A percentile compares a stretch with the other conserved stretches of the same genome.
Evolutionary conservation across 2,797 vertebrate species (phyloP).

Genomic region (Sylvia borin): DNA sequence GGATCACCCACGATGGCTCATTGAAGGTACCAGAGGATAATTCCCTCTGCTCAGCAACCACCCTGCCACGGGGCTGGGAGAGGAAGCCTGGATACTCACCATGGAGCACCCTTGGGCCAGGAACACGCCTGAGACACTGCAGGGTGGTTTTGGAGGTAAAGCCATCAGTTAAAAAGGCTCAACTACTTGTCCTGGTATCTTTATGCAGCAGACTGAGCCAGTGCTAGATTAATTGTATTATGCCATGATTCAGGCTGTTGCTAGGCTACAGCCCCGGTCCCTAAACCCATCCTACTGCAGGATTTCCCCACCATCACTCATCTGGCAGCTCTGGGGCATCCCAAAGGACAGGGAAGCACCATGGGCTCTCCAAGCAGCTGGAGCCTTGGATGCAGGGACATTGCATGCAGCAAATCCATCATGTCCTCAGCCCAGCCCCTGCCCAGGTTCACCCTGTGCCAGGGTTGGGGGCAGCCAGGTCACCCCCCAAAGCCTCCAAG

Average conservation of each 20-base stretch:
- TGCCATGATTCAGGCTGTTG: conserved; percentile 2
- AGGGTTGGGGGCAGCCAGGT: background rate
- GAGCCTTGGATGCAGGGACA: background rate
- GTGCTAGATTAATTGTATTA: background rate
- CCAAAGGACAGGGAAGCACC: background rate
- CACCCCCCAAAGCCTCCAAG: background rate
- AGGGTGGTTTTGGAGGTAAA: background rate
- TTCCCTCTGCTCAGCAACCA: background rate
- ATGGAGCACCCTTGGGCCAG: accelerated
- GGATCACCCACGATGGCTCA: accelerated
- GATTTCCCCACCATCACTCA: background rate
- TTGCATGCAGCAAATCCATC: background rate
- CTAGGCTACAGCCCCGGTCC: background rate
- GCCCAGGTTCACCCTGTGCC: background rate
- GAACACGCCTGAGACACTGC: background rate
- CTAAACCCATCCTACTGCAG: background rate
- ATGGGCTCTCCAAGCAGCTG: background rate
- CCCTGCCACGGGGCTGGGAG: accelerated
- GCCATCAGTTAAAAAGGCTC: background rate
- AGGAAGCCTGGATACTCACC: background rate
- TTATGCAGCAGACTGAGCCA: background rate
- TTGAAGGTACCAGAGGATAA: background rate
- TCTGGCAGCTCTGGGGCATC: background rate
- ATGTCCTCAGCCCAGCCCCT: background rate
- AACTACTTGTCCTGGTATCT: background rate